Evolutionary conservation across 2,797 vertebrate species (phyloP), one percentile per base, ranked within the genome.

Genomic region (Anguilla megastoma): DNA sequence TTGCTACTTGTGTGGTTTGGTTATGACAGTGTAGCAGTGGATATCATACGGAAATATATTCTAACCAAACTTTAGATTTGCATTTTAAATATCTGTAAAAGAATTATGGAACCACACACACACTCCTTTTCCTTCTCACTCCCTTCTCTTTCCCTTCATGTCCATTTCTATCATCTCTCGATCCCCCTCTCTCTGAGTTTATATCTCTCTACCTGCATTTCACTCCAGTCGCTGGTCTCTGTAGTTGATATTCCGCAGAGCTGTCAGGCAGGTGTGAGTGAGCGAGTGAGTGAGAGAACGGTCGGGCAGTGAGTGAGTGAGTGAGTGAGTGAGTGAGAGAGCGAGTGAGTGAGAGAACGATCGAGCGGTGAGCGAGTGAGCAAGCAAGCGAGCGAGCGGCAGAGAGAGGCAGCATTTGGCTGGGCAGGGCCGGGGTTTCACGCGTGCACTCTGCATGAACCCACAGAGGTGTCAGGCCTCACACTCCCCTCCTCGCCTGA

Each of bases 221-320:
- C 79, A 5, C 45, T 48, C 41, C 79, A 18, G 83, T 86, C 91
- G 92, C 94, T 93, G 93, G 93, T 95, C 24, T 95, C 24, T 91
- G 90, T 89, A 90, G 93, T 95, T 96, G 93, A 92, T 94, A 95
- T 95, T 96, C 95, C 95, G 94, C 93, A 93, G 92, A 91, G 92
- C 93, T 94, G 95, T 96, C 96, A 96, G 93, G 91, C 91, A 83
- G 90, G 89, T 91, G 90, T 90, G 92, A 90, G 92, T 54, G 18
- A 63, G 41, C 4, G 41, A 45, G 58, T 24, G 58, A 63, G 58
- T 52, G 50, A 52, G 50, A 8, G 50, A 52, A 41, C 41, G 41
- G 4, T 41, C 41, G 41, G 3, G 41, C 41, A 41, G 50, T 52
- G 50, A 52, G 50, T 52, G 50, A 8, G 50, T 12, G 50, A 8